These are phyloP conservation scores for Saguinus oedipus DNA, from an alignment of 2,797 vertebrate species.

Conservation along the genomic window DNA sequence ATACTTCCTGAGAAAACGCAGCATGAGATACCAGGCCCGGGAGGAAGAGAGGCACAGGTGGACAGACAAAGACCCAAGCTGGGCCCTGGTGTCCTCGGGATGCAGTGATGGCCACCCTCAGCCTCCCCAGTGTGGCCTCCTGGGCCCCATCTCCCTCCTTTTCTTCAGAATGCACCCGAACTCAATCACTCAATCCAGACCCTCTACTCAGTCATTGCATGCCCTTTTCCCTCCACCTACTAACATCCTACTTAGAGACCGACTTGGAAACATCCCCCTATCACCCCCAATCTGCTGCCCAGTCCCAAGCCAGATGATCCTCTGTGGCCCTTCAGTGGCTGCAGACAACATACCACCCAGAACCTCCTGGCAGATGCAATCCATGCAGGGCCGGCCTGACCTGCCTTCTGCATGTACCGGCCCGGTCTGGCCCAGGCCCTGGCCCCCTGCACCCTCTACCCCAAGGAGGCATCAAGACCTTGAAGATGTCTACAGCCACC, in stretches of 20 bases:
- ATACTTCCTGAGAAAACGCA: conserved; percentile 84
- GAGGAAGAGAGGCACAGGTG: too few species aligned
- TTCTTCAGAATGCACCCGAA: neutral
- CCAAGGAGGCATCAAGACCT: neutral
- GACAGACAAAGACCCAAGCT: neutral
- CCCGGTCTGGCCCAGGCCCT: neutral
- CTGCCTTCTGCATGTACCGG: neutral
- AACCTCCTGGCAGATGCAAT: neutral
- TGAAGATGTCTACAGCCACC: neutral
- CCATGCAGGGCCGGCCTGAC: neutral
- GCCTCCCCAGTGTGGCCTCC: neutral
- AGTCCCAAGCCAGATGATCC: neutral
- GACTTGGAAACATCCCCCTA: neutral
- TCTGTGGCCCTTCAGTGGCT: neutral
- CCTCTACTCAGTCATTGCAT: neutral
- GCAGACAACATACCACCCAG: neutral
- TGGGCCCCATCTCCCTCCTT: neutral
- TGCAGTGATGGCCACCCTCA: accelerated
- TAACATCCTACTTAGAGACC: neutral
- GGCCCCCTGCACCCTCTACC: neutral
- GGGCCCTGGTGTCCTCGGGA: neutral
- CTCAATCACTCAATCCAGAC: neutral
- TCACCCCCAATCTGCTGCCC: neutral
- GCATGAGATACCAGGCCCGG: accelerated
- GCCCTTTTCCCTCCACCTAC: neutral